Conservation (phyloP, 2,888 invertebrate species). For the Gymnosoma rotundatum region DNA sequence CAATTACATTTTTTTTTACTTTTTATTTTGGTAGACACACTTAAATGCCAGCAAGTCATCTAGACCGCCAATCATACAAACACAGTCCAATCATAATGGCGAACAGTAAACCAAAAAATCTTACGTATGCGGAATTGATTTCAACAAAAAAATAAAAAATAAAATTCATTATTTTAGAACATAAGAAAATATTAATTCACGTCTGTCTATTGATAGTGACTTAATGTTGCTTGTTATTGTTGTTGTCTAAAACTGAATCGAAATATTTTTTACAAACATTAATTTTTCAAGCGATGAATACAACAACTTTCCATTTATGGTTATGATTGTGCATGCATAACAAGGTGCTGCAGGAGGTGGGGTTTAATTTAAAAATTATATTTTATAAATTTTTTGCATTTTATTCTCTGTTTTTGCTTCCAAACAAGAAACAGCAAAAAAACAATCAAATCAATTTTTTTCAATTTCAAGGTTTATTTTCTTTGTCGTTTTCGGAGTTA, state of each 20-base stretch:
- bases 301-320: conserved; percentile 57
- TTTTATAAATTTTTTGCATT: conserved; percentile 32
- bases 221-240: conserved; percentile 35
- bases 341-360: conserved; percentile 60
- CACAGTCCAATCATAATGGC: neutral
- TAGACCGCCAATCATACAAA: conserved; percentile 7
- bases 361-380: conserved; percentile 57
- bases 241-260: conserved; percentile 26
- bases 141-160: conserved; percentile 71
- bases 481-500: conserved; percentile 59
- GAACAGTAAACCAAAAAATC: conserved; percentile 36
- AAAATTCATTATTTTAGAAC: conserved; percentile 38
- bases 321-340: neutral
- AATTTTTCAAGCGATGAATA: conserved; percentile 44
- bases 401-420: conserved; percentile 31
- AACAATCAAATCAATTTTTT: conserved; percentile 72
- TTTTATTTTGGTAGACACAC: conserved; percentile 47
- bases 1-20: conserved; percentile 19
- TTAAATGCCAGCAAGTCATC: conserved; percentile 33
- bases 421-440: neutral
- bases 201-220: conserved; percentile 19
- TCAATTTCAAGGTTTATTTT: conserved; percentile 73
- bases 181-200: conserved; percentile 35
- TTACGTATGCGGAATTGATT: conserved; percentile 79
- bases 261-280: conserved; percentile 38